Percentiles rank a stretch among this genome's conserved stretches.
phyloP scores from a whole-genome alignment of 2,888 invertebrate species.

The Himalopsyche tibetana region DNA sequence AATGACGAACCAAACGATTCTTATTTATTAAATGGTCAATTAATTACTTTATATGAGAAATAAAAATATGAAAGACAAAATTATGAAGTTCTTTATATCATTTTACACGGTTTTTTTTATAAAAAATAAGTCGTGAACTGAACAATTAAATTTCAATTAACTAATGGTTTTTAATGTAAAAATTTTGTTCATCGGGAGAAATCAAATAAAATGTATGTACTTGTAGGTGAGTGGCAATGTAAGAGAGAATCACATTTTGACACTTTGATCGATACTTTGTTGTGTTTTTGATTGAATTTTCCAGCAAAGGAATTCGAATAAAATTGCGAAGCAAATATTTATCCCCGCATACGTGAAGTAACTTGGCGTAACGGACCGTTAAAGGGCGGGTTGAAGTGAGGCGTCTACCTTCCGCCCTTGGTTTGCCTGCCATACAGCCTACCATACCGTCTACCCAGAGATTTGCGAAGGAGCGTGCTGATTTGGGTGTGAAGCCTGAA shows the following conservation, averaged over 20 bases:
- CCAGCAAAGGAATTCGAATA: constrained; percentile 39
- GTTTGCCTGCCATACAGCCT: constrained; percentile 14
- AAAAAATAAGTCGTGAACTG: no score
- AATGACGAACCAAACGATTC: no score
- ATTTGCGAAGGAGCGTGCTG: constrained; percentile 23
- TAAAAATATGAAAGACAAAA: no score
- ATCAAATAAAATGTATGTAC: not conserved
- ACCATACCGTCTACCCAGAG: not conserved
- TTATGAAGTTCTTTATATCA: no score
- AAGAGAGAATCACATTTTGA: constrained; percentile 28
- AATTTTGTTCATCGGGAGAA: not conserved
- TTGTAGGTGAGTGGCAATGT: no score
- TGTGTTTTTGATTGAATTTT: constrained; percentile 43
- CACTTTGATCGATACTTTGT: constrained; percentile 41
- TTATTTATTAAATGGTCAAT: no score
- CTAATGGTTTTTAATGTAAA: no score
- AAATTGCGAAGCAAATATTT: constrained; percentile 43
- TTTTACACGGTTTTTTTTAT: no score
- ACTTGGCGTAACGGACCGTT: constrained; percentile 43
- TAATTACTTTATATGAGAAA: no score
- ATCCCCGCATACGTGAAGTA: constrained; percentile 40
- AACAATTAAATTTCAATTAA: no score
- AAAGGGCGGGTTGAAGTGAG: constrained; percentile 30
- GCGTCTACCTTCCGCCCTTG: constrained; percentile 32
- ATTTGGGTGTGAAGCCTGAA: constrained; percentile 16